Percentiles rank a stretch among this genome's conserved stretches.
These are phyloP conservation scores for Polypterus bichir DNA, from an alignment of 2,113 vertebrate genomes.

Conservation along the genomic window DNA sequence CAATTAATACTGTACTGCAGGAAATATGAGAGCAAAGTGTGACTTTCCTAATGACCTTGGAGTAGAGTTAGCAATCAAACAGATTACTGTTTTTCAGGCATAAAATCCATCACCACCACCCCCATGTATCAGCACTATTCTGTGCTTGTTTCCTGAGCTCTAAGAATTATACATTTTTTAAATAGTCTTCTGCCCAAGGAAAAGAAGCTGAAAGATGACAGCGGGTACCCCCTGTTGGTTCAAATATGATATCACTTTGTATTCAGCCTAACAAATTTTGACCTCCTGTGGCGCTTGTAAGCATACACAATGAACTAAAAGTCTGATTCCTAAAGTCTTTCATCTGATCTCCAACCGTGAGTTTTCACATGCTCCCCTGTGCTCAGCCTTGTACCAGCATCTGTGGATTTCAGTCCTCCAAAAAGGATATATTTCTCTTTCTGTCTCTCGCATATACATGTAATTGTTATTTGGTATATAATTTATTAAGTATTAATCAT, in stretches of 20 bases:
- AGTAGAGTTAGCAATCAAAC: background rate
- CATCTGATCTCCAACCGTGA: conserved; percentile 21
- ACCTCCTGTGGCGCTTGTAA: conserved; percentile 10
- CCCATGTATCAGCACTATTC: background rate
- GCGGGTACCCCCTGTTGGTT: conserved; percentile 4
- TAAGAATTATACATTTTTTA: conserved; percentile 1
- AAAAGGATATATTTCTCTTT: no score
- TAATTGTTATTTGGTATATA: no score
- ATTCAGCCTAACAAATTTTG: conserved; percentile 14
- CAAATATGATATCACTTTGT: conserved; percentile 9
- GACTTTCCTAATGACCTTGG: conserved; percentile 2
- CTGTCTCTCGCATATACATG: no score
- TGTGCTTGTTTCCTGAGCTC: background rate
- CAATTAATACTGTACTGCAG: no score
- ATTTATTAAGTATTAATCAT: no score
- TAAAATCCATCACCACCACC: background rate
- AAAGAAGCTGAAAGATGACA: conserved; percentile 11
- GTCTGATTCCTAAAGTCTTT: conserved; percentile 19
- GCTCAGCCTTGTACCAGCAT: conserved; percentile 13
- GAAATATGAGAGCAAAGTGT: no score
- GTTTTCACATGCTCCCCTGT: conserved; percentile 18
- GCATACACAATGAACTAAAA: conserved; percentile 17
- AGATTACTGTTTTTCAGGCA: conserved; percentile 1
- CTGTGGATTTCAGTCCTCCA: conserved; percentile 3
- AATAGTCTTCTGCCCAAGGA: conserved; percentile 13